Base-by-base conservation (phyloP, 2,797 vertebrate genomes). In the Triplophysa yarkandensis region DNA sequence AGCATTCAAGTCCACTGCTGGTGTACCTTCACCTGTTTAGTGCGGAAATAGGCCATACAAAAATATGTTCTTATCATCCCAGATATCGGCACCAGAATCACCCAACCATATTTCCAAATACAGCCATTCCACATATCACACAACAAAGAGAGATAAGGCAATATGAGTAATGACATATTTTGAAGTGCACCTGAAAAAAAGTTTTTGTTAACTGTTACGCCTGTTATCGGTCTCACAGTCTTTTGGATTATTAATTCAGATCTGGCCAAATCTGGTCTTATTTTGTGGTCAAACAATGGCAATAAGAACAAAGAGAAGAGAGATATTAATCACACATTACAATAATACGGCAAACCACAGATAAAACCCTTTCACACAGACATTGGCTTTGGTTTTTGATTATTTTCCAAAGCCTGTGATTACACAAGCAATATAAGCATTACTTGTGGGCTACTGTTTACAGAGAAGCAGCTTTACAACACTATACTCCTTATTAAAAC, bases 381-480 rank as follows among this genome's bases (percentile, higher is more conserved):
- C 64, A 62, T 70, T n/a, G 16, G 69, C 16, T 66, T 63, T 62
- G 72, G 62, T 69, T 64, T 74, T 58, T 55, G 77, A 83, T 86
- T 83, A 90, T 90, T 90, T 91, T 57, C 87, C 81, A 88, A 89
- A 90, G 87, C 87, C 86, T 86, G 85, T 85, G 87, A 89, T 92
- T 91, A 89, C 85, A 41, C 81, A 89, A 83, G 85, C 89, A 92
- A 92, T 87, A 91, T 88, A 70, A 77, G 86, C 90, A 92, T 93
- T 92, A 90, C 88, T 85, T 85, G 79, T 71, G 80, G 81, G 83
- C 82, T 85, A 73, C 77, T 65, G 74, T 77, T 83, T 76, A 82
- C 77, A 90, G 80, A 80, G 83, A 83, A 86, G 83, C 55, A 13
- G 85, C 14, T 68, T 17, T 73, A 83, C 36, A 91, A 91, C 87